These are phyloP conservation scores for Conistra vaccinii DNA, from an alignment of 2,888 invertebrate genomes.

Conservation along the genomic window DNA sequence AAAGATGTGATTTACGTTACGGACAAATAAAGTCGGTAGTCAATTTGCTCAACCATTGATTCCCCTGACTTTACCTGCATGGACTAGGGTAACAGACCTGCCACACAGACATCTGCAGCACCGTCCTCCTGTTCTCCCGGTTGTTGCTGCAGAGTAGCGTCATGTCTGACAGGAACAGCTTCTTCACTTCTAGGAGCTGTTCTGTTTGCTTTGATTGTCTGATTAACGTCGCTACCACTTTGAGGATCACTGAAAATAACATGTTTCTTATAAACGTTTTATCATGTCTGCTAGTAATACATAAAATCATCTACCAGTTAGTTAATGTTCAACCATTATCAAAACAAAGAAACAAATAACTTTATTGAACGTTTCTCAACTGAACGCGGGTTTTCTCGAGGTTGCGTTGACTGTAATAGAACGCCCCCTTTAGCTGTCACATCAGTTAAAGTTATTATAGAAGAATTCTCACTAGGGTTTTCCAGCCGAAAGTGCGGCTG, in stretches of 20 bases:
- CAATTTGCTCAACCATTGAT: too few relatives aligned
- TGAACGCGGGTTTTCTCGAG: too few relatives aligned
- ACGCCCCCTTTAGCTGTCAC: too few relatives aligned
- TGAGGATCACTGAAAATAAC: constrained; percentile 95
- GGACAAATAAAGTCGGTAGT: too few relatives aligned
- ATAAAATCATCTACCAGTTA: too few relatives aligned
- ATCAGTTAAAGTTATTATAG: neutral
- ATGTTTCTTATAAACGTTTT: neutral
- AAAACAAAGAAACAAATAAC: too few relatives aligned
- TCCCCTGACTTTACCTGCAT: too few relatives aligned
- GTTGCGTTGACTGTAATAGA: too few relatives aligned
- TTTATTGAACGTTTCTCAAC: too few relatives aligned
- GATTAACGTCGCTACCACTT: constrained; percentile 99
- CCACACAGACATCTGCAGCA: constrained; percentile 99
- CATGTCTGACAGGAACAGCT: constrained; percentile 99
- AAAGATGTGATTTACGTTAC: too few relatives aligned
- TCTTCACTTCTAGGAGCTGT: constrained; percentile 97
- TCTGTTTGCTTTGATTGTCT: constrained; percentile 98
- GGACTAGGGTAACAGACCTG: constrained; percentile 89
- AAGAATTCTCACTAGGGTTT: constrained; percentile 95
- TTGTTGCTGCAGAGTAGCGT: constrained; percentile 99
- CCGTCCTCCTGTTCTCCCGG: constrained; percentile 98
- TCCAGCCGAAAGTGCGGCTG: constrained; percentile 98
- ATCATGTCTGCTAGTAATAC: neutral
- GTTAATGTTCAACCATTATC: too few relatives aligned